These are phyloP conservation scores for Tiliacea citrago DNA, from an alignment of 2,888 invertebrate species.

Conservation along the genomic window DNA sequence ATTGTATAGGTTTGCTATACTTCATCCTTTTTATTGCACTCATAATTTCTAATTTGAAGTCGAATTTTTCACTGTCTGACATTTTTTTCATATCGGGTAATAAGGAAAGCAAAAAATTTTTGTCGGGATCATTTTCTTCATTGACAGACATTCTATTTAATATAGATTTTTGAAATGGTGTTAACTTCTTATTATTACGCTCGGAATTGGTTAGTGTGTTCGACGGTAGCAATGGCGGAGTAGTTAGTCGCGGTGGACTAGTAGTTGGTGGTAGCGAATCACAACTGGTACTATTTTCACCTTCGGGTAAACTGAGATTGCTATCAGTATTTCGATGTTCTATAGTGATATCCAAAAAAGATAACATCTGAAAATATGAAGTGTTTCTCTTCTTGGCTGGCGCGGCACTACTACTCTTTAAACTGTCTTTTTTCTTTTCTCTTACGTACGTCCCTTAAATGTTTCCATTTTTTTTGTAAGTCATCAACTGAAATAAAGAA, in stretches of 20 bases:
- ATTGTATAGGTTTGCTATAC: conserved; percentile 32
- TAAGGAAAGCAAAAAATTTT: no score
- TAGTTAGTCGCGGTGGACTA: no score
- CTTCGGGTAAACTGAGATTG: conserved; percentile 50
- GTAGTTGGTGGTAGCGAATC: conserved; percentile 30
- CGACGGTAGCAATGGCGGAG: no score
- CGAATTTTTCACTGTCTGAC: conserved; percentile 39
- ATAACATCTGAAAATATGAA: conserved; percentile 51
- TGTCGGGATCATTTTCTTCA: no score
- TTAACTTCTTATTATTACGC: no score
- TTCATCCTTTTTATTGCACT: conserved; percentile 29
- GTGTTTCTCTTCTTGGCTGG: conserved; percentile 52
- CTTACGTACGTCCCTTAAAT: conserved; percentile 33
- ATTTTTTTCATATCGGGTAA: not conserved
- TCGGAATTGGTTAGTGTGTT: no score
- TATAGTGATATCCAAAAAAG: conserved; percentile 48
- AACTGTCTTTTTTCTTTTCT: conserved; percentile 36
- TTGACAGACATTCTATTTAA: no score
- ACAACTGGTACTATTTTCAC: conserved; percentile 44
- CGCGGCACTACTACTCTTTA: conserved; percentile 6
- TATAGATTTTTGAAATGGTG: no score
- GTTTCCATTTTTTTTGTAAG: conserved; percentile 35
- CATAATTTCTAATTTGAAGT: conserved; percentile 36
- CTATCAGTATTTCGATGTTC: conserved; percentile 43
- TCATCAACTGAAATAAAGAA: conserved; percentile 47